Conservation (phyloP, 2,888 invertebrate genomes). For the Brenthis daphne region DNA sequence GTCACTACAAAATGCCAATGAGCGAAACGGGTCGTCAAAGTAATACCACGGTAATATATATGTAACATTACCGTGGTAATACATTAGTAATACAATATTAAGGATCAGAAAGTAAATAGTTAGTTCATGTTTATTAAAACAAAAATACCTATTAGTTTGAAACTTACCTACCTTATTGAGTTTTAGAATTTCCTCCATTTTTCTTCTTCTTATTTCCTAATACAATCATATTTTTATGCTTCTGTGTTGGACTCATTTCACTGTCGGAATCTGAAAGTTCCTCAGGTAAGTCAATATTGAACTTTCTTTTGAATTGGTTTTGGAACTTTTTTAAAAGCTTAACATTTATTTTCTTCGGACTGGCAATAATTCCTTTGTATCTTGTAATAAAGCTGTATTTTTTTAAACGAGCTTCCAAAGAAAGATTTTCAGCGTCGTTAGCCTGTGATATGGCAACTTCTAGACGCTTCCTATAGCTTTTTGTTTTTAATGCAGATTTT, state of each 20-base stretch:
- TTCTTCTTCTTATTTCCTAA: slow-evolving; percentile 44
- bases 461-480: slow-evolving; percentile 58
- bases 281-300: slow-evolving; percentile 56
- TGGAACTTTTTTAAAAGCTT: slow-evolving; percentile 53
- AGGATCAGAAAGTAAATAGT: no score
- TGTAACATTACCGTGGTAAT: no score
- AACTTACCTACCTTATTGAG: no score
- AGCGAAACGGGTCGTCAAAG: no score
- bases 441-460: slow-evolving; percentile 63
- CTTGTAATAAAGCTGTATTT: slow-evolving; percentile 73
- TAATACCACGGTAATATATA: no score
- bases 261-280: slow-evolving; percentile 54
- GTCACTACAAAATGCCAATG: no score
- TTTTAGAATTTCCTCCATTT: slow-evolving; percentile 2
- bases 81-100: no score
- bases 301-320: slow-evolving; percentile 57
- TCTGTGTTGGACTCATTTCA: slow-evolving; percentile 16
- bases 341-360: slow-evolving; percentile 60
- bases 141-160: no score
- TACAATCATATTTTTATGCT: slow-evolving; percentile 48
- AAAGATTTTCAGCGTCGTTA: slow-evolving; percentile 61
- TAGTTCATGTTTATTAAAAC: no score
- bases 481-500: slow-evolving; percentile 45
- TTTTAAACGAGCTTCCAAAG: slow-evolving; percentile 58
- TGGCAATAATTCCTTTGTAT: slow-evolving; percentile 64